Conservation (phyloP, 2,888 invertebrate species). For the Callosobruchus maculatus region DNA sequence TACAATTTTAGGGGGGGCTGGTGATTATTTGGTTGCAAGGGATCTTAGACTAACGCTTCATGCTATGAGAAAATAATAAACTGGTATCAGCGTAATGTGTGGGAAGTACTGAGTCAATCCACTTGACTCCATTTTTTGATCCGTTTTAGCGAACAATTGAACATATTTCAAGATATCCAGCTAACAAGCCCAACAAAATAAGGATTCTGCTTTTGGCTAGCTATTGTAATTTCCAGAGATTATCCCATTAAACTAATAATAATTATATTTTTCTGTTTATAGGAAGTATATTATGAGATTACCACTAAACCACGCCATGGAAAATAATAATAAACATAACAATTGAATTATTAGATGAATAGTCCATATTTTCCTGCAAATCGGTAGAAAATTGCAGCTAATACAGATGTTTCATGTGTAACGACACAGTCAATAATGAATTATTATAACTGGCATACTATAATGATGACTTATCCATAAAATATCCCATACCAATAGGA, state of each 20-base stretch:
- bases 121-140: too few species aligned
- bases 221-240: not conserved
- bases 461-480: not conserved
- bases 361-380: not conserved
- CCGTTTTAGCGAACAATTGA: too few species aligned
- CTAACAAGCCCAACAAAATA: too few species aligned
- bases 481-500: not conserved
- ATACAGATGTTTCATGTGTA: not conserved
- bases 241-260: not conserved
- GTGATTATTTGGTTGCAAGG: too few species aligned
- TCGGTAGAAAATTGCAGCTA: not conserved
- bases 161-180: too few species aligned
- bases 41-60: too few species aligned
- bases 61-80: too few species aligned
- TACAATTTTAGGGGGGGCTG: too few species aligned
- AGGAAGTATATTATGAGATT: not conserved
- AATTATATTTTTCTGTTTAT: not conserved
- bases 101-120: too few species aligned
- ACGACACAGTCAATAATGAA: not conserved
- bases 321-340: not conserved
- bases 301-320: not conserved
- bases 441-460: not conserved
- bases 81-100: too few species aligned
- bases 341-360: not conserved
- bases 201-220: too few species aligned